A percentile compares a stretch with the other conserved stretches of the same genome.
Evolutionary conservation across 2,797 vertebrate species (phyloP).

Genomic region (Centropyge bicolor): DNA sequence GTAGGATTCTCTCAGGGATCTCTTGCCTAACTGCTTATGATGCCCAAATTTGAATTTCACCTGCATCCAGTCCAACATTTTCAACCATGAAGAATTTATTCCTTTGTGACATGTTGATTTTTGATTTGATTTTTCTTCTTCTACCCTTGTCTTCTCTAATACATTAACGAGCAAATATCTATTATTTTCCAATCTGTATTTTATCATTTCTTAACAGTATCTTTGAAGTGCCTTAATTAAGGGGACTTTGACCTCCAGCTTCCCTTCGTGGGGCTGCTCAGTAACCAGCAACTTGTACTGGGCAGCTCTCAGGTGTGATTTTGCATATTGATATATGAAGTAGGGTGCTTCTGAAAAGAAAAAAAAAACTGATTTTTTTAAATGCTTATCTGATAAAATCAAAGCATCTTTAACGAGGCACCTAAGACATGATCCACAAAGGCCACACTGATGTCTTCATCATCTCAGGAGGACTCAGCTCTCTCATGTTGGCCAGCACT

Average conservation of each 20-base stretch:
- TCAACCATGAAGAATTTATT: not conserved
- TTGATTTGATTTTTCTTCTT: not conserved
- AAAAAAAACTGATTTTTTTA: not conserved
- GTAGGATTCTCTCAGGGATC: conserved; percentile 71
- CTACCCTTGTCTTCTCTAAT: not conserved
- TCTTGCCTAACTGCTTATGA: conserved; percentile 18
- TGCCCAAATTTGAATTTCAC: not conserved
- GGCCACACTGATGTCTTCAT: conserved; percentile 17
- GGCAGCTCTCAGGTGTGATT: conserved; percentile 28
- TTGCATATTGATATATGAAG: conserved; percentile 7
- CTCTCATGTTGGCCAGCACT: conserved; percentile 14
- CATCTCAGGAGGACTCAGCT: conserved; percentile 13
- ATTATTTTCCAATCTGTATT: not conserved
- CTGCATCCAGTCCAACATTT: not conserved
- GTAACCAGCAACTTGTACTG: conserved; percentile 37
- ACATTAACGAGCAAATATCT: not conserved
- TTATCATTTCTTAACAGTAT: not conserved
- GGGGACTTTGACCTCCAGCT: conserved; percentile 12
- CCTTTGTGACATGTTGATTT: not conserved
- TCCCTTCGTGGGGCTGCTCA: conserved; percentile 16
- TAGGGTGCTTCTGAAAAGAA: conserved; percentile 2
- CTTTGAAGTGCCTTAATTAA: conserved; percentile 64
- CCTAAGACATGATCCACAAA: not conserved
- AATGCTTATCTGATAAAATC: conserved; percentile 5
- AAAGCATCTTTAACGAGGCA: conserved; percentile 6